phyloP scores from a whole-genome alignment of 2,113 vertebrate genomes.

The Neogale vison region DNA sequence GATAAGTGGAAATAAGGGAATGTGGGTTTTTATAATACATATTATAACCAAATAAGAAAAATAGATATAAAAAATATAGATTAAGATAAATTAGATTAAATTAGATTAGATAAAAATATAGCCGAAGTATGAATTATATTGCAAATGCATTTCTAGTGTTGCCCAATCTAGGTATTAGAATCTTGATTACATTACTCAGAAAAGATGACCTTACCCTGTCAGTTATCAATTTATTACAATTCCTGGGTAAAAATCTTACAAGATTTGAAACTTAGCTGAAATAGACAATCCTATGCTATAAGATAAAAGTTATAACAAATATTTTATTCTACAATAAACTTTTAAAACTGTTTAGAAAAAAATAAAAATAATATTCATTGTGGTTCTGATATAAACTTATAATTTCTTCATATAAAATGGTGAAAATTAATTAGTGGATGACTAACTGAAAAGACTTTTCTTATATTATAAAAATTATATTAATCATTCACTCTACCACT shows the following conservation, averaged over 20 bases:
- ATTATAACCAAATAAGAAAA: not conserved
- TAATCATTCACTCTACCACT: not conserved
- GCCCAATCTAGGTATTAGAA: not conserved
- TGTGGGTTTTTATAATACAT: not conserved
- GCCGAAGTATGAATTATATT: not conserved
- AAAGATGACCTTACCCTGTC: not conserved
- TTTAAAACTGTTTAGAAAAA: not conserved
- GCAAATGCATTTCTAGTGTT: not conserved
- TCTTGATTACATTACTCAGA: not conserved
- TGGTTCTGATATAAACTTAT: not conserved
- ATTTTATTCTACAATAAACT: not conserved
- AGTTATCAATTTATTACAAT: not conserved
- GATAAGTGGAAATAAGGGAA: not conserved
- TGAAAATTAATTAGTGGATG: not conserved
- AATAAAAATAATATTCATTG: not conserved
- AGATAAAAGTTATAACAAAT: not conserved
- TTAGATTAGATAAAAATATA: too few species aligned
- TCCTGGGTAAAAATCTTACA: not conserved
- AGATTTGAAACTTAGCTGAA: not conserved
- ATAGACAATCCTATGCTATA: not conserved
- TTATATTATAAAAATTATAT: not conserved
- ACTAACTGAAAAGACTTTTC: not conserved
- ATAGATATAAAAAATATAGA: not conserved
- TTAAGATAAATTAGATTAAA: not conserved
- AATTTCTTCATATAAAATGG: not conserved